Base-by-base conservation (phyloP, 2,113 vertebrate genomes). In the Zapornia atra region DNA sequence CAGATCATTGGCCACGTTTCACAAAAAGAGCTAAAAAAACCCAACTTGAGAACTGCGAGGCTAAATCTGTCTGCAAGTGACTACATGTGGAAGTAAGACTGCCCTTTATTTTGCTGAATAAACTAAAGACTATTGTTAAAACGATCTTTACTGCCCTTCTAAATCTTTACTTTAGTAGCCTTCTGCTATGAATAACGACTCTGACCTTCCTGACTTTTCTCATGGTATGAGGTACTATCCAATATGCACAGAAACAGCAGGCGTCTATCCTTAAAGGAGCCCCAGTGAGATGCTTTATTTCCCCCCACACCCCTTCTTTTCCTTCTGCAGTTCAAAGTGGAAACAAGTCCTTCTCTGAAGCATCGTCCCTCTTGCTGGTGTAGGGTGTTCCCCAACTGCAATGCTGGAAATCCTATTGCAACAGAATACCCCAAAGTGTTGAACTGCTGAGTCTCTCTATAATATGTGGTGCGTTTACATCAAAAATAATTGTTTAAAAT, bases 321-420 rank as follows among this genome's bases (percentile, higher is more conserved):
- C 48, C 26, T 51, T 44, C 54, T 89, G 48, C 34, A 8, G 9
- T 70, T 94, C 66, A 36, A 73, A 78, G n/a, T 38, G 18, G 9
- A 77, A 77, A 51, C 19, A 15, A 57, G 28, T 26, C 69, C 44
- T 72, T 82, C 70, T 29, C 40, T 53, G 51, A 61, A 79, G 12
- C 24, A 20, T 21, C 1, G 0, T 28, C 78, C 15, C 22, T 71
- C 0, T 0, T 51, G 31, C 2, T 2, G 4, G 10, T 29, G 17
- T 51, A 36, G 42, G 42, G 19, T 75, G 66, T 78, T 81, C 26
- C 26, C 25, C 33, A 80, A 0, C 16, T 56, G 20, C 15, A 69
- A 50, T 40, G 9, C 31, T 77, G 54, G 10, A 78, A 64, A 31
- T 51, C 7, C 12, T 71, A 18, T 75, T 31, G 38, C 4, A 6